A percentile compares a stretch with the other conserved stretches of the same genome.
These are phyloP conservation scores for Cataglyphis cursor DNA, from an alignment of 2,888 invertebrate species.

Conservation along the genomic window DNA sequence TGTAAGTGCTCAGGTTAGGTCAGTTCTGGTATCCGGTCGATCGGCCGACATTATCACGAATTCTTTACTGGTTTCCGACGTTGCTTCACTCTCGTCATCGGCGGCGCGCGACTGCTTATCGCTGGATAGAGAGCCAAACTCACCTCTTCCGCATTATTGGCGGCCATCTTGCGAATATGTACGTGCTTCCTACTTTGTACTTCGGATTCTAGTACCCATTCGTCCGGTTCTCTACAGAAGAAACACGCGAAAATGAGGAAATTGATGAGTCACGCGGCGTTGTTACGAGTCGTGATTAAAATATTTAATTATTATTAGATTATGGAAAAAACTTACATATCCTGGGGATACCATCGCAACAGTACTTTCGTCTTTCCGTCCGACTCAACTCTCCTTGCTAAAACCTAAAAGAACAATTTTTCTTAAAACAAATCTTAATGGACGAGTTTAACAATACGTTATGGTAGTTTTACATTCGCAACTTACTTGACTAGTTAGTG, in stretches of 20 bases:
- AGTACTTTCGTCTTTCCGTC: conserved; percentile 91
- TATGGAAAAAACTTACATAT: conserved; percentile 91
- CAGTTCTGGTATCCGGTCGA: conserved; percentile 61
- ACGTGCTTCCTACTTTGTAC: conserved; percentile 85
- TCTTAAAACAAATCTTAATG: background rate
- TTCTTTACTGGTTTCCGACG: conserved; percentile 84
- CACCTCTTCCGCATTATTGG: conserved; percentile 79
- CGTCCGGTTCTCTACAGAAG: conserved; percentile 92
- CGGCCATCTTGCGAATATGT: conserved; percentile 80
- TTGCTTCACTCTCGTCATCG: conserved; percentile 81
- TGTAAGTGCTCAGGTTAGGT: conserved; percentile 60
- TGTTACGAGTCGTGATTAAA: conserved; percentile 79
- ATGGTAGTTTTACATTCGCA: background rate
- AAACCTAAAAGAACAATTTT: conserved; percentile 85
- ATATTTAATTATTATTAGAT: conserved; percentile 1
- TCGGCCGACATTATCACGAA: conserved; percentile 82
- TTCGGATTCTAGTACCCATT: conserved; percentile 92
- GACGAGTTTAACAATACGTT: background rate
- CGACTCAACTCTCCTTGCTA: conserved; percentile 90
- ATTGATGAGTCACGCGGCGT: conserved; percentile 37
- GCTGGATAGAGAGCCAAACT: conserved; percentile 82
- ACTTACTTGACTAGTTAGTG: conserved; percentile 90
- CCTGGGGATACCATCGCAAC: conserved; percentile 93
- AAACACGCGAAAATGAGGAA: background rate
- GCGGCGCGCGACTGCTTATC: conserved; percentile 74